Percentiles rank a stretch among this genome's conserved stretches.
These are phyloP conservation scores for Hyposoter didymator DNA, from an alignment of 2,888 invertebrate species.

Conservation along the genomic window DNA sequence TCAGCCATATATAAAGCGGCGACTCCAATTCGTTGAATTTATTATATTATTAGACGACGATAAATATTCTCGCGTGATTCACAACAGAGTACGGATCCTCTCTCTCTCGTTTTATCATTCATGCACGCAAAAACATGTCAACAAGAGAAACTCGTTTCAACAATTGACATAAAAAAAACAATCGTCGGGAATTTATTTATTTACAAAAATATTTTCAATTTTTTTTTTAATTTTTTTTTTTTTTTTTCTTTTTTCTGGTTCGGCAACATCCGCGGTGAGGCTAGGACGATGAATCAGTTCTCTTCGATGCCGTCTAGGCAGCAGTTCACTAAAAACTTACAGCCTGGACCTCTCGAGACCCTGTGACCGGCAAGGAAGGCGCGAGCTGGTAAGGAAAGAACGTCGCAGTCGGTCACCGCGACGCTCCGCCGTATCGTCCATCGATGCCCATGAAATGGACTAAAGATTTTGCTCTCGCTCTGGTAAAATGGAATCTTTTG, in stretches of 20 bases:
- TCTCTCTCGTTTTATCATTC: constrained; percentile 46
- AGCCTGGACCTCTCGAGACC: too few species aligned
- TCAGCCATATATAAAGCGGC: constrained; percentile 17
- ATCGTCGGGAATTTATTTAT: neutral
- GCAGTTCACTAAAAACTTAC: too few species aligned
- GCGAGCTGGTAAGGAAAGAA: too few species aligned
- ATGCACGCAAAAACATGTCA: constrained; percentile 13
- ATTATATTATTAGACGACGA: constrained; percentile 63
- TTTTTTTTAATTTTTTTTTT: too few species aligned
- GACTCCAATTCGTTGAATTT: constrained; percentile 60
- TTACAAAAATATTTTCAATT: neutral
- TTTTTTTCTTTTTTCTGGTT: neutral
- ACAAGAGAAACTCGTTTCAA: neutral
- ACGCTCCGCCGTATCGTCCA: too few species aligned
- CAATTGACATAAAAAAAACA: neutral
- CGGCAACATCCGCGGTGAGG: neutral
- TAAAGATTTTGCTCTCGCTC: neutral
- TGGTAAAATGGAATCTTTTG: neutral
- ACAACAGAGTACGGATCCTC: constrained; percentile 3
- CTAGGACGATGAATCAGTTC: too few species aligned
- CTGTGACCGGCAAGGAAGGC: too few species aligned
- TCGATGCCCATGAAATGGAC: too few species aligned
- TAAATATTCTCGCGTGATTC: constrained; percentile 15
- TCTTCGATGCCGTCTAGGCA: too few species aligned
- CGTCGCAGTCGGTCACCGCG: too few species aligned